Percentiles rank a stretch among this genome's conserved stretches.
Evolutionary conservation across 2,888 invertebrate species (phyloP).

Genomic region (Scaptomyza polygonia): DNA sequence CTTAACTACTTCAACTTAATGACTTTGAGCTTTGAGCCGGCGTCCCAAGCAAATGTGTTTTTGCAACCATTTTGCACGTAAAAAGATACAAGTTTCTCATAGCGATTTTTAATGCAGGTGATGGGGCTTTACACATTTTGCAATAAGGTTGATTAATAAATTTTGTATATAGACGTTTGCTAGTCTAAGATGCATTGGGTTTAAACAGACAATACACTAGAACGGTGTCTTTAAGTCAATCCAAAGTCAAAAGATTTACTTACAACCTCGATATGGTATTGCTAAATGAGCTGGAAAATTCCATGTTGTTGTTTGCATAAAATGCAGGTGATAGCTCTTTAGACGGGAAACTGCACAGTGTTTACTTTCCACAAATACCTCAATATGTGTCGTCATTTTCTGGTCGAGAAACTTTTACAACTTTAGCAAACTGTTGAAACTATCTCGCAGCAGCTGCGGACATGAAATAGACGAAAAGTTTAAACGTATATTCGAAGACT

Average conservation of each 20-base stretch:
- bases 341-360: conserved; percentile 6
- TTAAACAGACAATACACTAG: conserved; percentile 2
- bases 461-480: conserved; percentile 7
- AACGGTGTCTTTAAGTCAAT: conserved; percentile 3
- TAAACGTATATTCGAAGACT: not conserved
- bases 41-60: conserved; percentile 6
- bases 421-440: conserved; percentile 12
- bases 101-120: not conserved
- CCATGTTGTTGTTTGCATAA: not conserved
- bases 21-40: conserved; percentile 54
- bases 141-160: not conserved
- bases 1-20: conserved; percentile 46
- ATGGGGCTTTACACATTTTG: not conserved
- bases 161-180: not conserved
- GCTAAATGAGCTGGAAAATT: conserved; percentile 8
- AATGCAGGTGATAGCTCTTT: not conserved
- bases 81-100: not conserved
- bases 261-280: conserved; percentile 13
- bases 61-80: not conserved
- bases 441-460: conserved; percentile 6
- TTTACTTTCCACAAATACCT: conserved; percentile 5
- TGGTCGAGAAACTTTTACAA: conserved; percentile 12
- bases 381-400: conserved; percentile 9
- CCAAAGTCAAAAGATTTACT: conserved; percentile 11
- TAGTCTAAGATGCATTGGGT: not conserved